These are phyloP conservation scores for Hirundichthys speculiger DNA, from an alignment of 2,113 vertebrate species.

Conservation along the genomic window DNA sequence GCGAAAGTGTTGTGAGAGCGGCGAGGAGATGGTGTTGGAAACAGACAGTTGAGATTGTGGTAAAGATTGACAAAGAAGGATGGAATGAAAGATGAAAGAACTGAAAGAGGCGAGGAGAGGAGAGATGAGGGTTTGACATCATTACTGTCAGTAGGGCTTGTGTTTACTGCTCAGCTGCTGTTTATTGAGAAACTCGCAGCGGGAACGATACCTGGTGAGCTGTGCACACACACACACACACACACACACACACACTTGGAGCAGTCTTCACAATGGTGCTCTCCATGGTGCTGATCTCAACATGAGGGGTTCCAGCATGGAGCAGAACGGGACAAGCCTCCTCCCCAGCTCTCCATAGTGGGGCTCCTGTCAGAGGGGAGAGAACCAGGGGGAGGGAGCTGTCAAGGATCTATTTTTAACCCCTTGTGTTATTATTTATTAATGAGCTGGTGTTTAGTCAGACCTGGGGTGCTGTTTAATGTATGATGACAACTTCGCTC, in stretches of 20 bases:
- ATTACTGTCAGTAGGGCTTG: constrained; percentile 59
- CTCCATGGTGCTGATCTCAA: constrained; percentile 77
- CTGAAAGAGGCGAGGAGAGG: constrained; percentile 46
- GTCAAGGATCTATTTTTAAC: constrained; percentile 75
- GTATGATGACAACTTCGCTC: constrained; percentile 78
- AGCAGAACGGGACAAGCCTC: constrained; percentile 38
- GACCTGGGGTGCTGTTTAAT: constrained; percentile 81
- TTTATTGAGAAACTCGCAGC: constrained; percentile 70
- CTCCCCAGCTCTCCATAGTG: constrained; percentile 54
- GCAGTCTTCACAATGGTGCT: constrained; percentile 43
- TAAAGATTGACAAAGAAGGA: constrained; percentile 24
- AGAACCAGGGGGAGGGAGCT: constrained; percentile 16
- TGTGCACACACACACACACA: constrained; percentile 52
- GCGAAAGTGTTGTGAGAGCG: constrained; percentile 29
- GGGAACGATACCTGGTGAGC: constrained; percentile 79
- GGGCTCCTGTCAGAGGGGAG: constrained; percentile 42
- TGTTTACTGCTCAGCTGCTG: constrained; percentile 70
- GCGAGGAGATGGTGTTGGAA: constrained; percentile 17
- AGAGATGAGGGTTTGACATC: constrained; percentile 64
- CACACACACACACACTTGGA: constrained; percentile 9
- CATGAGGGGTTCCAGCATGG: constrained; percentile 28
- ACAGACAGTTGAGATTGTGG: constrained; percentile 11
- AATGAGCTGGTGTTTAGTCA: constrained; percentile 80
- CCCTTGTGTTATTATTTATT: constrained; percentile 75
- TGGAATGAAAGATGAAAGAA: constrained; percentile 24